Evolutionary conservation across 2,888 invertebrate genomes (phyloP), one percentile per base, ranked within the genome.

Genomic region (Acleris holmiana): DNA sequence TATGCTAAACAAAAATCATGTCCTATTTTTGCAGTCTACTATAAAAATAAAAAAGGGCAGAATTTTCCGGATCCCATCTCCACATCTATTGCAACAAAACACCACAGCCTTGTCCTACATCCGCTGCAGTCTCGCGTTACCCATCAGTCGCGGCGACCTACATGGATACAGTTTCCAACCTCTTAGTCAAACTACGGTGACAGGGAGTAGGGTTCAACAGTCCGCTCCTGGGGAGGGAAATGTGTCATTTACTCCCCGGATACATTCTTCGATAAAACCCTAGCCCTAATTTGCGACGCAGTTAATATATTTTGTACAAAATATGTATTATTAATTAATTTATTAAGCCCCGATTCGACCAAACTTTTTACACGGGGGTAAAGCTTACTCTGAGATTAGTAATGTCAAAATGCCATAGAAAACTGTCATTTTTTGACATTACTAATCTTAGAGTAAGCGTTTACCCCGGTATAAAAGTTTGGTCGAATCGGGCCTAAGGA

Each of bases 131-230:
- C 59, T 64, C 64, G 44, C 48, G 21, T 64, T 59, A 58, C 64
- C 64, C 49, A 64, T 64, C 48, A 49, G 40, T 58, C 57, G 59
- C 21, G 19, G 41, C 40, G 59, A 59, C 64, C 64, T 64, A 59
- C 44, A 49, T 64, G 59, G 54, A 59, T 64, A 58, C 41, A 59
- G 64, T 64, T 58, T 54, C 64, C 35, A 46, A 53, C 51, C 46
- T 60, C 51, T 58, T 41, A 59, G 54, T 59, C 59, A 59, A 47
- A 49, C 53, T 47, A 44, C 18, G 50, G 41, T 17, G 64, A 53
- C 58, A 63, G 53, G 13, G 58, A 58, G 59, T 54, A 54, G 19
- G 54, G 54, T 49, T 54, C 50, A 44, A 10, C 49, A 23, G 40
- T 53, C 4, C 61, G 29, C 25, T 41, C 35, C 47, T 47, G 47